A percentile compares a stretch with the other conserved stretches of the same genome.
These are phyloP conservation scores for Odocoileus virginianus DNA, from an alignment of 2,113 vertebrate species.

Conservation along the genomic window DNA sequence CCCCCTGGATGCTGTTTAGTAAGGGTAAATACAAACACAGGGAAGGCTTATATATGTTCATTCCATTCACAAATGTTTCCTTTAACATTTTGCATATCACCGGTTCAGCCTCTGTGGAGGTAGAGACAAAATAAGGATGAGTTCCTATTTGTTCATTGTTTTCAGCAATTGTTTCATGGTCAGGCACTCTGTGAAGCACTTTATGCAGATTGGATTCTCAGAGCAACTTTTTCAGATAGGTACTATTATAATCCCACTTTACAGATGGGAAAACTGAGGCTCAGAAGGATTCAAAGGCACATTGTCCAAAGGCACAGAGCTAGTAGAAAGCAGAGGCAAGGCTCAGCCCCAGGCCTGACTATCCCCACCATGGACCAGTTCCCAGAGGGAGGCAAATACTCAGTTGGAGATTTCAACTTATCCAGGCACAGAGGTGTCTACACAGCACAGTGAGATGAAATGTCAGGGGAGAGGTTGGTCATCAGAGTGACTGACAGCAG, in stretches of 20 bases:
- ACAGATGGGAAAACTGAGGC: background rate
- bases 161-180: background rate
- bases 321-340: background rate
- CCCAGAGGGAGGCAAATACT: background rate
- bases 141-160: background rate
- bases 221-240: background rate
- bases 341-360: background rate
- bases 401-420: background rate
- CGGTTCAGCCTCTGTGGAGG: background rate
- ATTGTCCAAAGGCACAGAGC: background rate
- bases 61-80: background rate
- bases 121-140: background rate
- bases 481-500: accelerated
- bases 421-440: background rate
- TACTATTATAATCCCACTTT: background rate
- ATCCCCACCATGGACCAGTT: background rate
- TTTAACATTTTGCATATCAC: background rate
- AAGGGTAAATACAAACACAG: background rate
- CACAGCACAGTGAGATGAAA: background rate
- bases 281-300: background rate
- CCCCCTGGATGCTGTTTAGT: background rate
- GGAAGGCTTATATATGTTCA: background rate
- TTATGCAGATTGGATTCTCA: background rate
- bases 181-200: background rate
- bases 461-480: background rate